These are phyloP conservation scores for Apostichopus californicus DNA, from an alignment of 35 echinoderm and acorn worm genomes.

Conservation along the genomic window DNA sequence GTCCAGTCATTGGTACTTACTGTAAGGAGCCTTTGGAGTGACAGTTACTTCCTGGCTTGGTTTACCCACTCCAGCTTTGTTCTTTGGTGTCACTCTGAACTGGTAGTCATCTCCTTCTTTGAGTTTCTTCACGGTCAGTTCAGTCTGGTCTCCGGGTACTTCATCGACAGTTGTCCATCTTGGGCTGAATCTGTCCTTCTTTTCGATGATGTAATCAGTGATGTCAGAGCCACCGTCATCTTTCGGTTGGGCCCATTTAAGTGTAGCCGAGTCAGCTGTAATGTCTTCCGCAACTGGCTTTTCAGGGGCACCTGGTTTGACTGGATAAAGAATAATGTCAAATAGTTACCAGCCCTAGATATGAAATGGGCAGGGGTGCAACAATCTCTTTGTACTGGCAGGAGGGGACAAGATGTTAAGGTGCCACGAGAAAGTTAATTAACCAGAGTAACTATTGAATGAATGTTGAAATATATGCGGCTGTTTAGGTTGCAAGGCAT, in stretches of 20 bases:
- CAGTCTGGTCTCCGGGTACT: slow-evolving; percentile 73
- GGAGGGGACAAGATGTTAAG: no score
- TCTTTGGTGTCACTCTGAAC: slow-evolving; percentile 86
- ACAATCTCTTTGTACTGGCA: no score
- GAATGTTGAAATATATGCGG: no score
- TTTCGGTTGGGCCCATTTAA: slow-evolving; percentile 72
- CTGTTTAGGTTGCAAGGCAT: no score
- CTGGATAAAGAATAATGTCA: slow-evolving; percentile 25
- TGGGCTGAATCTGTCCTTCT: slow-evolving; percentile 74
- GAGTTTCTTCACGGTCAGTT: slow-evolving; percentile 64
- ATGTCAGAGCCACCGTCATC: slow-evolving; percentile 83
- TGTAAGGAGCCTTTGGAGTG: slow-evolving; percentile 79
- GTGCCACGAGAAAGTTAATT: no score
- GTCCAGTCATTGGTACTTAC: slow-evolving; percentile 55
- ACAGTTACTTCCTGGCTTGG: slow-evolving; percentile 62
- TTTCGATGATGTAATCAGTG: slow-evolving; percentile 85
- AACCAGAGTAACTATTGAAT: no score
- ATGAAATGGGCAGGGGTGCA: no score
- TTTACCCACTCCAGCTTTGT: slow-evolving; percentile 84
- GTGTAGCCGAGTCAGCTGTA: slow-evolving; percentile 65
- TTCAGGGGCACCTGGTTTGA: slow-evolving; percentile 67
- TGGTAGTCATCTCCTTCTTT: slow-evolving; percentile 85
- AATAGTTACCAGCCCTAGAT: no score
- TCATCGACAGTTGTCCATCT: slow-evolving; percentile 76
- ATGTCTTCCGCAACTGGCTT: slow-evolving; percentile 66